Evolutionary conservation across 2,888 invertebrate genomes (phyloP), one percentile per base, ranked within the genome.

Genomic region (Meteorus colon): DNA sequence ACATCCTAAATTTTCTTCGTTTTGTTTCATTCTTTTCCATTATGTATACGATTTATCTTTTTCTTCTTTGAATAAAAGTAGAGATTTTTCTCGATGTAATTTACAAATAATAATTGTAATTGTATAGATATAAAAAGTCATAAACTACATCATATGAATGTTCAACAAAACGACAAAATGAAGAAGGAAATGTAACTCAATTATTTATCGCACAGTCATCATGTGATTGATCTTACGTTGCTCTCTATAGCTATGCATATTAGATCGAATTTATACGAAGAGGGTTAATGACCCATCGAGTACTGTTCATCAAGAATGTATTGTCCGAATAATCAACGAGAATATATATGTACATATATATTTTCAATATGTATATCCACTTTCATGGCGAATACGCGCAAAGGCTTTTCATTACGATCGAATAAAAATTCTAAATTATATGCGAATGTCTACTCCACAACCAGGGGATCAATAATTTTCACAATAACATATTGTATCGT

Each of bases 141-240:
- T 34, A 34, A 34, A 6, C 34, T 8, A 34, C 34, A 8, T 34
- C 4, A 16, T 48, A 48, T 48, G 4, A 48, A 48, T 48, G 16
- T 48, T 2, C 3, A 48, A n/a, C n/a, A 55, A 12, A n/a, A 55
- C 24, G 0, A 6, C 6, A 5, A 55, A 5, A 55, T 19, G n/a
- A 55, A 19, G n/a, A 24, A 31, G 34, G 34, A 34, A 65, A 37
- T 2, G 6, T 31, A 16, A 31, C 8, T 2, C 24, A 60, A 31
- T 63, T 65, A 41, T 65, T 65, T 37, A 65, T 34, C 19, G 65
- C 65, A 34, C 12, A 29, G 62, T 62, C 31, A 62, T 62, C 31
- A 62, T 19, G n/a, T 63, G 34, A 19, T 41, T 65, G 37, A 34
- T 41, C 24, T 65, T 31, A 65, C 65, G n/a, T 24, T 31, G n/a